phyloP scores from a whole-genome alignment of 2,888 invertebrate genomes.

The Xanthia icteritia region DNA sequence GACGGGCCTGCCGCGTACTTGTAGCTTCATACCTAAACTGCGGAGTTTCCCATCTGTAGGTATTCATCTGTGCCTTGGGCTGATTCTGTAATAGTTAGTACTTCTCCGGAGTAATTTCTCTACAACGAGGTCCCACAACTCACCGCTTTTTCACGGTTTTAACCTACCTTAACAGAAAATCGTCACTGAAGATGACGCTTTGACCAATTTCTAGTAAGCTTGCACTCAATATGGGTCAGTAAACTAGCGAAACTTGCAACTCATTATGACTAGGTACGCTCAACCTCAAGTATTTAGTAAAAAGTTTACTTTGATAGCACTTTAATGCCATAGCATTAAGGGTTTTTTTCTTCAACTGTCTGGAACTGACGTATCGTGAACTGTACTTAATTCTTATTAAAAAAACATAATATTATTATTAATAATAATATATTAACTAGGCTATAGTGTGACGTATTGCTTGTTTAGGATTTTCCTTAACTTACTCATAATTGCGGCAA shows the following conservation, averaged over 20 bases:
- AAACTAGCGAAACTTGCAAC: constrained; percentile 22
- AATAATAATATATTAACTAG: constrained; percentile 34
- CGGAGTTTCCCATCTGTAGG: too few relatives aligned
- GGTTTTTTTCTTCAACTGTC: not conserved
- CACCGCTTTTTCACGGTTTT: not conserved
- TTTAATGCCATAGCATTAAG: not conserved
- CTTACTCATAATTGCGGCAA: constrained; percentile 39
- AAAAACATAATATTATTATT: constrained; percentile 30
- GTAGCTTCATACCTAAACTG: too few relatives aligned
- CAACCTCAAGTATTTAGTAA: not conserved
- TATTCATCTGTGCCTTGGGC: too few relatives aligned
- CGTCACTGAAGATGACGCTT: constrained; percentile 39
- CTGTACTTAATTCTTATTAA: constrained; percentile 20
- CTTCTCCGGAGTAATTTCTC: not conserved
- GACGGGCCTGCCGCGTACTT: too few relatives aligned
- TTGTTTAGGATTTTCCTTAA: constrained; percentile 50
- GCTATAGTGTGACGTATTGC: constrained; percentile 51
- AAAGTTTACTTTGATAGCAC: not conserved
- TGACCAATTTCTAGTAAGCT: constrained; percentile 17
- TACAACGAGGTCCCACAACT: not conserved
- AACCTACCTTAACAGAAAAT: constrained; percentile 21
- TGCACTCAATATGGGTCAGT: constrained; percentile 48
- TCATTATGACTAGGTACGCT: constrained; percentile 35
- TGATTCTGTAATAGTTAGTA: too few relatives aligned
- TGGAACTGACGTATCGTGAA: not conserved